A percentile compares a stretch with the other conserved stretches of the same genome.
These are phyloP conservation scores for Cacatua alba DNA, from an alignment of 2,113 vertebrate species.

Conservation along the genomic window DNA sequence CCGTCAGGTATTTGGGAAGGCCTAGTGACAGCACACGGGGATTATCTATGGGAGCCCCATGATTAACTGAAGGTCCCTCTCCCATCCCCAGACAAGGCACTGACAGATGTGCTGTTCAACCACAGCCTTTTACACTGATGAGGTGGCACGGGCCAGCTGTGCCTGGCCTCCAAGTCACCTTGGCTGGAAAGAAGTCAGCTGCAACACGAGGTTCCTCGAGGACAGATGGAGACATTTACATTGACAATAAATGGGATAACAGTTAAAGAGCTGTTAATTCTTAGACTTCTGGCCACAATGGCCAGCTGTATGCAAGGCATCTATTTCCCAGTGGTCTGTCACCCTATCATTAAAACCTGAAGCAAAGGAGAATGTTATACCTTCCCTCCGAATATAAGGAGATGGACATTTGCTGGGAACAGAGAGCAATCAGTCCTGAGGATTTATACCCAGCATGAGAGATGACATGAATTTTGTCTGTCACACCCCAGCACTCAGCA, in stretches of 20 bases:
- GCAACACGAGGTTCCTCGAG: neutral
- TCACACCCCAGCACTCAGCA: neutral
- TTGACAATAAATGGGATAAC: neutral
- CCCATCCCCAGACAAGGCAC: neutral
- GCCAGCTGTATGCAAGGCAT: conserved; percentile 21
- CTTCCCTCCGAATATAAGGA: neutral
- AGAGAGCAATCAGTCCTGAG: neutral
- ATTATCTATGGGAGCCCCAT: neutral
- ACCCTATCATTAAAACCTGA: neutral
- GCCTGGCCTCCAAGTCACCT: conserved; percentile 12
- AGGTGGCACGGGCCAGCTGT: neutral
- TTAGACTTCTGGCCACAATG: neutral
- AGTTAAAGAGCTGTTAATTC: neutral
- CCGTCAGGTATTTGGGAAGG: neutral
- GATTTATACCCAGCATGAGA: neutral
- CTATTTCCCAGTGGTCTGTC: neutral
- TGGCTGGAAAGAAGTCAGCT: neutral
- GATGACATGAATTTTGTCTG: neutral
- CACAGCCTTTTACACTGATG: neutral
- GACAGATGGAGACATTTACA: neutral
- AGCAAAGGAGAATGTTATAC: neutral
- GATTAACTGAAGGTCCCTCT: neutral
- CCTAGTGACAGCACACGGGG: neutral
- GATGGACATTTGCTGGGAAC: neutral
- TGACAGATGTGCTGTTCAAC: neutral